Conservation (phyloP, 2,888 invertebrate species). For the Drosophila algonquin region DNA sequence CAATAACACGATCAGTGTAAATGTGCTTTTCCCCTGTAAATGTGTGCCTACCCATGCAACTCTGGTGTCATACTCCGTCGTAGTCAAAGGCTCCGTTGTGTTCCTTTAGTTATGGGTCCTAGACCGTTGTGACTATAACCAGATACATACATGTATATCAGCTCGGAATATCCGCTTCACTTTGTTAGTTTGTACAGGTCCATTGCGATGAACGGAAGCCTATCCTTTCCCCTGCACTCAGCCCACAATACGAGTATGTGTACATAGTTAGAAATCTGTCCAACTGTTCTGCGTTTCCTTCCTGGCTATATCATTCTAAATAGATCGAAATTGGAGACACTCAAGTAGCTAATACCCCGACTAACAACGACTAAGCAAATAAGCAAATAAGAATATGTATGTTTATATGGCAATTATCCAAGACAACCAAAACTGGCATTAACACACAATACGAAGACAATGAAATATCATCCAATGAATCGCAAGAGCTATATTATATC, state of each 20-base stretch:
- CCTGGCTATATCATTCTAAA: background rate
- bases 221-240: background rate
- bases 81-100: background rate
- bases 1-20: no score
- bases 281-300: background rate
- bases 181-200: background rate
- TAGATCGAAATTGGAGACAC: background rate
- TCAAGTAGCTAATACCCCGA: background rate
- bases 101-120: background rate
- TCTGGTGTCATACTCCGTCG: background rate
- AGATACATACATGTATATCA: background rate
- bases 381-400: background rate
- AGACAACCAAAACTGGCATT: slow-evolving; percentile 26
- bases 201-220: background rate
- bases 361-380: background rate
- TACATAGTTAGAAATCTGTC: background rate
- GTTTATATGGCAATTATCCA: slow-evolving; percentile 3
- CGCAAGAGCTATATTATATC: slow-evolving; percentile 62
- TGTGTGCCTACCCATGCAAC: background rate
- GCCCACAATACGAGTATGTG: background rate
- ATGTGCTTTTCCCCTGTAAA: background rate
- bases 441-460: slow-evolving; percentile 71
- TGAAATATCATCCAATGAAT: slow-evolving; percentile 77
- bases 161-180: background rate
- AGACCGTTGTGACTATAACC: background rate